Evolutionary conservation across 1,140 invertebrate species (phyloP).

Genomic region (Luehdorfia chinensis): DNA sequence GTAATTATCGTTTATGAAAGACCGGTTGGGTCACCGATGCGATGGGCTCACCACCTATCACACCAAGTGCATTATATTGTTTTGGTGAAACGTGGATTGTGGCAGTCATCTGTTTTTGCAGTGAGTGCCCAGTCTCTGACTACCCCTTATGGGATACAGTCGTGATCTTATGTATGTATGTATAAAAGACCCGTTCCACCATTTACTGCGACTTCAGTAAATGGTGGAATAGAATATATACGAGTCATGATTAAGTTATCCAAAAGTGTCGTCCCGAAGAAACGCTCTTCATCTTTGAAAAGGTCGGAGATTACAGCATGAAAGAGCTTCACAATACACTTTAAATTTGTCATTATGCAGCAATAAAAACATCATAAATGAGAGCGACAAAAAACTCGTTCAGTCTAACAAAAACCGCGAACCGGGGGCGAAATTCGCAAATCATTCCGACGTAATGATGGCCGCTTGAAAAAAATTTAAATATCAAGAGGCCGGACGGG

Average conservation of each 20-base stretch:
- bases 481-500: constrained; percentile 76
- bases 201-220: too few relatives aligned
- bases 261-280: constrained; percentile 34
- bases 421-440: constrained; percentile 69
- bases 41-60: too few relatives aligned
- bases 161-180: too few relatives aligned
- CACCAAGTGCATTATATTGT: too few relatives aligned
- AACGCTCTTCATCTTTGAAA: constrained; percentile 55
- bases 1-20: too few relatives aligned
- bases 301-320: constrained; percentile 58
- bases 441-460: constrained; percentile 72
- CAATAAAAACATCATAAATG: constrained; percentile 76
- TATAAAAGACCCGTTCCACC: too few relatives aligned
- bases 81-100: too few relatives aligned
- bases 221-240: constrained; percentile 26
- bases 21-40: too few relatives aligned
- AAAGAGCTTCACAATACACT: constrained; percentile 70
- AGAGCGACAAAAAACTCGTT: constrained; percentile 71
- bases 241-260: constrained; percentile 45
- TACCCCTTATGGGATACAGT: too few relatives aligned
- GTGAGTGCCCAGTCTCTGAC: too few relatives aligned
- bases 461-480: constrained; percentile 76
- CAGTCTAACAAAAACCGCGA: constrained; percentile 67
- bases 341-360: constrained; percentile 75
- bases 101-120: too few relatives aligned